Evolutionary conservation across 2,113 vertebrate genomes (phyloP), one percentile per base, ranked within the genome.

Genomic region (Myrmophylax atrothorax): DNA sequence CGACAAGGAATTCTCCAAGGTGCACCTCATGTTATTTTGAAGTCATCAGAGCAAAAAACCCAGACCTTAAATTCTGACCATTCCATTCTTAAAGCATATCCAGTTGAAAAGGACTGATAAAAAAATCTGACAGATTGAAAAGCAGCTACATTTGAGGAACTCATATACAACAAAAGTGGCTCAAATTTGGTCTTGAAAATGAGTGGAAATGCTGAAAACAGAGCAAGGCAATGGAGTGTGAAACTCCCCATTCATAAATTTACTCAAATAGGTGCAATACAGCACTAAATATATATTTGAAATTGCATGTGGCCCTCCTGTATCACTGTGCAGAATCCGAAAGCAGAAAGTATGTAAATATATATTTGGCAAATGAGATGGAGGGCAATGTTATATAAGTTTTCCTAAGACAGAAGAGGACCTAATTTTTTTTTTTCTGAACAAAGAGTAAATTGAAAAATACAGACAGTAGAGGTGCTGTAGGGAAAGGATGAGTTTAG

Each of bases 201-300:
- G 25, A 14, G 5, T 78, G 28, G 23, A 26, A 64, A 68, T 50
- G 15, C 59, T 60, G 68, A 44, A 81, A 79, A 49, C 40, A 42
- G 40, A 42, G 18, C 7, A 20, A 35, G 23, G 38, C 5, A 15
- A 16, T 50, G 12, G 37, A 38, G 5, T 7, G 15, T 68, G 42
- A 83, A 79, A 33, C 19, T 37, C 10, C 6, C 2, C 0, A 0
- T 38, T 81, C 47, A 40, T 29, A 33, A 58, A 31, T 15, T 33
- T 29, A 25, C 18, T 19, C 12, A 46, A 20, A 56, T 28, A 52
- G 0, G 1, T 44, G 24, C 24, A 67, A 18, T 52, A 42, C 12
- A 50, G 10, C 24, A 18, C 33, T 58, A 38, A 79, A n/a, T 28
- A 35, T 25, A 5, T 38, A 14, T 8, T 4, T 13, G 77, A 38